Evolutionary conservation across 2,888 invertebrate genomes (phyloP), one percentile per base, ranked within the genome.

Genomic region (Rambutsinella grinnellia): DNA sequence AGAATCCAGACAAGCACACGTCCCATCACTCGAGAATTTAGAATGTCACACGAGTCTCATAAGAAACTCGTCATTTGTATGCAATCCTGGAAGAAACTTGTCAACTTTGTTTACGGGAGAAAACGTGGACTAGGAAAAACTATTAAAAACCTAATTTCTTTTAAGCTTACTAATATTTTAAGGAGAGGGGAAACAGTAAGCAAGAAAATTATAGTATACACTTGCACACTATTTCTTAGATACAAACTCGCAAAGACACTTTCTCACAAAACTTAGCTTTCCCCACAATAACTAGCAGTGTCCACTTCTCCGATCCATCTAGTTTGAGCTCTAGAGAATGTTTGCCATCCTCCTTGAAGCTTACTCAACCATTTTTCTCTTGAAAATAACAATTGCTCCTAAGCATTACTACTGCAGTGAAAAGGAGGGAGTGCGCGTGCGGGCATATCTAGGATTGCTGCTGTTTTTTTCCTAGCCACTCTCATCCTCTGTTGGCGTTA

Each of bases 331-430:
- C 67, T 61, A 74, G 56, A 2, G 61, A 61, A 56, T 57, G 68
- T 75, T 75, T 75, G 75, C 26, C 66, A 66, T 44, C 46, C 28
- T 24, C 44, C 26, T 54, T 62, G 58, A 57, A 51, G 21, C 68
- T 69, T 49, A 62, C 75, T 62, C 67, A 54, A 49, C 46, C 61
- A 67, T 75, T 75, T 46, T 36, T 36, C 36, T 36, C 36, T 36
- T 36, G 60, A 19, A 23, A 27, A 17, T 13, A 57, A 57, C 56
- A 58, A 49, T 21, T 28, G 17, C 46, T 27, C 5, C 53, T 27
- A 24, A 24, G 44, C 21, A 19, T 57, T 49, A 67, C 67, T 57
- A 75, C 75, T 75, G 75, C 75, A 75, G n/a, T 75, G 75, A 67
- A 68, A 57, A 57, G 26, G 62, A 44, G 28, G 23, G 47, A 67